Conservation (phyloP, 2,113 vertebrate species). For the Lasiurus cinereus region DNA sequence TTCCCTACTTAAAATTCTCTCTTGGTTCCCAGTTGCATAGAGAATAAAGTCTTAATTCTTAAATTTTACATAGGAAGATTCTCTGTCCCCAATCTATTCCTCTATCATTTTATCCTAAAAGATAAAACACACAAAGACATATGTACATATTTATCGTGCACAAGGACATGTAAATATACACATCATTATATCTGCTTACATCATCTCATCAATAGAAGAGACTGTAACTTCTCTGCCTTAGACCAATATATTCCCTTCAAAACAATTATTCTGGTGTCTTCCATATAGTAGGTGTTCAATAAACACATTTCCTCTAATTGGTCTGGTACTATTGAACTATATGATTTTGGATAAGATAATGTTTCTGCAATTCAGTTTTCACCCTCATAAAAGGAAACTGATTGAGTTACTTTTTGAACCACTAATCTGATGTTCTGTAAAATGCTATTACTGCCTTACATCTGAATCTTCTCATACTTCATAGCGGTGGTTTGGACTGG, state of each 20-base stretch:
- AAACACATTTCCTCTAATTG: neutral
- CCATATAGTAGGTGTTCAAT: neutral
- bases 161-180: neutral
- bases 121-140: neutral
- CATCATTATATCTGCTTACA: neutral
- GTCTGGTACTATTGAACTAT: neutral
- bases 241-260: neutral
- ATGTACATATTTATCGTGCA: neutral
- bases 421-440: neutral
- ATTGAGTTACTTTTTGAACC: neutral
- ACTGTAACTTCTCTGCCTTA: neutral
- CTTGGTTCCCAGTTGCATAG: neutral
- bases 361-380: neutral
- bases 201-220: neutral
- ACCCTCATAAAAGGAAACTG: neutral
- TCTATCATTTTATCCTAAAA: slow-evolving; percentile 22
- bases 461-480: neutral
- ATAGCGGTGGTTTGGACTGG: neutral
- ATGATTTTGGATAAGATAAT: neutral
- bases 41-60: neutral
- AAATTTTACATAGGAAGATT: neutral
- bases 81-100: neutral
- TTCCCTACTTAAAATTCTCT: neutral
- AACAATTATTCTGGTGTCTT: neutral
- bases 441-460: neutral